A percentile compares a stretch with the other conserved stretches of the same genome.
Evolutionary conservation across 2,113 vertebrate species (phyloP).

Genomic region (Carassius carassius): DNA sequence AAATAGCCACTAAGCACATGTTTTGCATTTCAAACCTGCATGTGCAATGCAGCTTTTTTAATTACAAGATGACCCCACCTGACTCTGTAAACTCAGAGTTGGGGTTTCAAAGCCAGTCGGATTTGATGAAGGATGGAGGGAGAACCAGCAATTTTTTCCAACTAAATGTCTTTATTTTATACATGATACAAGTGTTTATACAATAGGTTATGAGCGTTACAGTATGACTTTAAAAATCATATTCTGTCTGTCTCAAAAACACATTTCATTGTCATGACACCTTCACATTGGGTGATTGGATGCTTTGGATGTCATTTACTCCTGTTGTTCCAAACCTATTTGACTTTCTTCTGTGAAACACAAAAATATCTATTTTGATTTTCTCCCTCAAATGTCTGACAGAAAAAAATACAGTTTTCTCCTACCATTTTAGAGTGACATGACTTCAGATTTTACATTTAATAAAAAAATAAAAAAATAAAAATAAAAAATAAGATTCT

Average conservation of each 20-base stretch:
- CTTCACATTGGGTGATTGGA: neutral
- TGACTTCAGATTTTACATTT: too few species aligned
- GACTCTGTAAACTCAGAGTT: slow-evolving; percentile 54
- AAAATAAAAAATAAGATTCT: too few species aligned
- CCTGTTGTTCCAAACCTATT: neutral
- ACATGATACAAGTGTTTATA: neutral
- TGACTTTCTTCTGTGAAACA: neutral
- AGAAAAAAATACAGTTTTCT: too few species aligned
- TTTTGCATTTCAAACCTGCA: slow-evolving; percentile 50
- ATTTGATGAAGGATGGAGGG: slow-evolving; percentile 42
- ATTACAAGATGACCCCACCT: slow-evolving; percentile 59
- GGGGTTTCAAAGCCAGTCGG: slow-evolving; percentile 48
- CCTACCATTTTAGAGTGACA: too few species aligned
- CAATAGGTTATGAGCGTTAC: neutral
- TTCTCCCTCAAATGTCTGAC: too few species aligned
- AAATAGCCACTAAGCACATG: slow-evolving; percentile 54
- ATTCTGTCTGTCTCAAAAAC: neutral
- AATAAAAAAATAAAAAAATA: too few species aligned
- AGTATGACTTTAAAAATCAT: neutral
- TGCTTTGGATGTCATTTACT: neutral
- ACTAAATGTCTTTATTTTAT: slow-evolving; percentile 31
- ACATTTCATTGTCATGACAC: neutral
- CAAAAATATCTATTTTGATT: neutral
- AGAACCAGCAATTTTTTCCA: slow-evolving; percentile 22
- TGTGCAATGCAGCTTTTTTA: slow-evolving; percentile 55